Evolutionary conservation across 1,140 invertebrate genomes (phyloP).

Genomic region (Delia radicum): DNA sequence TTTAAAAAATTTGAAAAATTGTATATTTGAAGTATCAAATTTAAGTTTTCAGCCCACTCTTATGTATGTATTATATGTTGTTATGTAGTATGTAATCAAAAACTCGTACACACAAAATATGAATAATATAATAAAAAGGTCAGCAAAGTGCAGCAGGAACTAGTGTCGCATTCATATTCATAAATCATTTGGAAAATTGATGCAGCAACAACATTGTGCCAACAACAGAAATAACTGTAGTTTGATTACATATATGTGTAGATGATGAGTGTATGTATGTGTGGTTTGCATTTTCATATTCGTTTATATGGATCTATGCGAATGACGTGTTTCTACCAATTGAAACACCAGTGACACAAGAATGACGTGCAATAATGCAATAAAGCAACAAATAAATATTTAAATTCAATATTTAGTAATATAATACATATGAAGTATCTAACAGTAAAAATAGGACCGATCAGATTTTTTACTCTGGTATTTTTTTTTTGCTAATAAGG

Average conservation of each 20-base stretch:
- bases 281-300: background rate
- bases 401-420: background rate
- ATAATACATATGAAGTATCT: background rate
- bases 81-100: background rate
- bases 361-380: background rate
- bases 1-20: too few relatives aligned
- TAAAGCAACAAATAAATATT: background rate
- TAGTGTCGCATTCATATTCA: slow-evolving; percentile 51
- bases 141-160: slow-evolving; percentile 34
- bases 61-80: too few relatives aligned
- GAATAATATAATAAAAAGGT: background rate
- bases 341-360: background rate
- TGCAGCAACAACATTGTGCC: slow-evolving; percentile 1
- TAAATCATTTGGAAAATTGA: slow-evolving; percentile 44
- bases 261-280: background rate
- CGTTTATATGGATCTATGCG: background rate
- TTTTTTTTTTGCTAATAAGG: too few relatives aligned
- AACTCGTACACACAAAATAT: background rate
- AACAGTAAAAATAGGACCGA: too few relatives aligned
- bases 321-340: background rate
- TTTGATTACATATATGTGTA: background rate
- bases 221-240: background rate
- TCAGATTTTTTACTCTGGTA: too few relatives aligned
- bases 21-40: too few relatives aligned
- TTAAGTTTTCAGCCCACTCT: too few relatives aligned